Conservation (phyloP, 2,888 invertebrate species). For the Phengaris alcon region DNA sequence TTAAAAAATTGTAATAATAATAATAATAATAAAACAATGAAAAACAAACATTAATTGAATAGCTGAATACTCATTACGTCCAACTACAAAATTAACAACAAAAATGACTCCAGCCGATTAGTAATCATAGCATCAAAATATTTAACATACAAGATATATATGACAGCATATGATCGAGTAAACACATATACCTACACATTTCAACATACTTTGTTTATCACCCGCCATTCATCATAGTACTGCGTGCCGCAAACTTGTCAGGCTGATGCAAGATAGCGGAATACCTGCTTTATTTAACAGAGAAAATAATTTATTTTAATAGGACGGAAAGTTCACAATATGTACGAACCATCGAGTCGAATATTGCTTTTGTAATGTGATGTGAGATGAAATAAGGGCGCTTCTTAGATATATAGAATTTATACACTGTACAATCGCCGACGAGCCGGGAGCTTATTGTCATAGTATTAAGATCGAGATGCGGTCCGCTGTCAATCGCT, state of each 20-base stretch:
- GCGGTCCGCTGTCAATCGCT: too few species aligned
- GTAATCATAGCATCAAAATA: neutral
- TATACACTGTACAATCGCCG: too few species aligned
- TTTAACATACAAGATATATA: constrained; percentile 12
- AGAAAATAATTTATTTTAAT: neutral
- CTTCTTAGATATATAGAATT: too few species aligned
- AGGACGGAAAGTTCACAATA: neutral
- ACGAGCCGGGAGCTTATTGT: too few species aligned
- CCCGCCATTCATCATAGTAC: neutral
- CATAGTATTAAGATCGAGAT: too few species aligned
- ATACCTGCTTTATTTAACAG: neutral
- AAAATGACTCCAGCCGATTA: neutral
- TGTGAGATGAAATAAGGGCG: too few species aligned
- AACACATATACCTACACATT: neutral
- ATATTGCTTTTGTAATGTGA: too few species aligned
- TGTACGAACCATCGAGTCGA: too few species aligned
- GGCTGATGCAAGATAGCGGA: neutral
- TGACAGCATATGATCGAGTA: neutral
- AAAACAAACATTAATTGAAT: neutral
- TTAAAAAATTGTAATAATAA: too few species aligned
- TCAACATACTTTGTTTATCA: constrained; percentile 7
- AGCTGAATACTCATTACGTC: neutral
- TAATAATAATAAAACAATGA: too few species aligned
- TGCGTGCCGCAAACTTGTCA: neutral
- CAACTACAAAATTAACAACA: neutral